Base-by-base conservation (phyloP, 2,888 invertebrate genomes). In the Charanyca ferruginea region DNA sequence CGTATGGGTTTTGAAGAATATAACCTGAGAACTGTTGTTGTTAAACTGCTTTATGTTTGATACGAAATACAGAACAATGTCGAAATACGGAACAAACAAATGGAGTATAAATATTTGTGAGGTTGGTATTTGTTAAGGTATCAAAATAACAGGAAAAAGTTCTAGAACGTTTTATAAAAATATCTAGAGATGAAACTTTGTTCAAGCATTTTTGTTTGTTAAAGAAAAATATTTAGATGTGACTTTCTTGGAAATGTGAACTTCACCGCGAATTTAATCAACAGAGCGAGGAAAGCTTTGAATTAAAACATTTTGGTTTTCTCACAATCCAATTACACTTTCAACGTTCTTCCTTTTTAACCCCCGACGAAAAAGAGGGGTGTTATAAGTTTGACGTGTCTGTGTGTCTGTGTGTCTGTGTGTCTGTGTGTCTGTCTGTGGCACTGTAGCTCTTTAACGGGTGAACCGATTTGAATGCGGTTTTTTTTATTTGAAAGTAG, bases 281-380 rank as follows among this genome's bases (percentile, higher is more conserved):
- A n/a, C 5, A 44, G 18, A 32, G 11, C 8, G 3, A 18, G 16
- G n/a, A 67, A 57, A 32, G 32, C 22, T 16, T 57, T 13, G 13
- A 41, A 57, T 68, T 42, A 23, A 32, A 32, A 32, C 6, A 42
- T 8, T 20, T 1, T n/a, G 16, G 13, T 47, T 38, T 55, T 13
- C 9, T 55, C 57, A 68, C 38, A 45, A 47, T 38, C 8, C 6
- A 22, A 54, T 54, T 67, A 68, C 7, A 9, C 47, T 54, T 38
- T 44, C 8, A 25, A n/a, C 13, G 9, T 52, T 13, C 1, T 25
- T 41, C 25, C 16, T 22, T 45, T n/a, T n/a, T n/a, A n/a, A n/a
- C n/a, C n/a, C n/a, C n/a, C n/a, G n/a, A n/a, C n/a, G n/a, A n/a
- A n/a, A n/a, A n/a, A n/a, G n/a, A n/a, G n/a, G n/a, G n/a, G n/a